These are phyloP conservation scores for Drosophila aff. DNA, from an alignment of 1,140 invertebrate species.

Conservation along the genomic window DNA sequence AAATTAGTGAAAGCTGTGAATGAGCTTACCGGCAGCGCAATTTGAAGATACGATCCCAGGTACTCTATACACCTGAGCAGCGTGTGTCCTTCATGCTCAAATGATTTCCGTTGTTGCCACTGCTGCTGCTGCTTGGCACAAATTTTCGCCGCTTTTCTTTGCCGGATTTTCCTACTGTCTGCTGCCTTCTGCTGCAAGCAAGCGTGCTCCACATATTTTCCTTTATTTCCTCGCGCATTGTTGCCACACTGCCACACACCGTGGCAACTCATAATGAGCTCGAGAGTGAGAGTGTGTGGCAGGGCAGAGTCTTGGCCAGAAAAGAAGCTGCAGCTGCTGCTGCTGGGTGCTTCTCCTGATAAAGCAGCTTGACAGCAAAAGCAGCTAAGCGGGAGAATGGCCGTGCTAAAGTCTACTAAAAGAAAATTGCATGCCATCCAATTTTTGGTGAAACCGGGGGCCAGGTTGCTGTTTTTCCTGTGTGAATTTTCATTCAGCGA, in stretches of 20 bases:
- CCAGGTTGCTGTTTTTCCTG: constrained; percentile 26
- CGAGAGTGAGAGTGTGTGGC: constrained; percentile 50
- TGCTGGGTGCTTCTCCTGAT: constrained; percentile 18
- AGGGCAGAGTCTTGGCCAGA: constrained; percentile 36
- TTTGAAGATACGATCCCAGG: constrained; percentile 39
- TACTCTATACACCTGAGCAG: constrained; percentile 14
- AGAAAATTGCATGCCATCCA: constrained; percentile 66
- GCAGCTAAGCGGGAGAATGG: constrained; percentile 42
- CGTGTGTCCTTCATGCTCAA: constrained; percentile 52
- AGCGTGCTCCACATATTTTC: constrained; percentile 47
- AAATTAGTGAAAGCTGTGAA: constrained; percentile 37
- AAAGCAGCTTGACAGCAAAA: constrained; percentile 46
- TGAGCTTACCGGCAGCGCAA: constrained; percentile 33
- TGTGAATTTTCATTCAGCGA: constrained; percentile 30
- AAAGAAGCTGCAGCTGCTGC: constrained; percentile 9
- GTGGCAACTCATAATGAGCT: constrained; percentile 43
- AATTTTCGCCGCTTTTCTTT: constrained; percentile 43
- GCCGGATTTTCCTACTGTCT: constrained; percentile 36
- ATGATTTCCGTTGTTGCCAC: constrained; percentile 47
- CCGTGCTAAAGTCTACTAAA: constrained; percentile 39
- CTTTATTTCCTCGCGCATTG: constrained; percentile 39
- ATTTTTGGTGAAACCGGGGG: constrained; percentile 30
- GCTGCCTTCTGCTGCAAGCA: constrained; percentile 2
- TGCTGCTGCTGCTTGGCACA: constrained; percentile 34
- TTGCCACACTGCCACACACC: constrained; percentile 30